phyloP scores from a whole-genome alignment of 2,888 invertebrate genomes.

The Lycophotia porphyrea region DNA sequence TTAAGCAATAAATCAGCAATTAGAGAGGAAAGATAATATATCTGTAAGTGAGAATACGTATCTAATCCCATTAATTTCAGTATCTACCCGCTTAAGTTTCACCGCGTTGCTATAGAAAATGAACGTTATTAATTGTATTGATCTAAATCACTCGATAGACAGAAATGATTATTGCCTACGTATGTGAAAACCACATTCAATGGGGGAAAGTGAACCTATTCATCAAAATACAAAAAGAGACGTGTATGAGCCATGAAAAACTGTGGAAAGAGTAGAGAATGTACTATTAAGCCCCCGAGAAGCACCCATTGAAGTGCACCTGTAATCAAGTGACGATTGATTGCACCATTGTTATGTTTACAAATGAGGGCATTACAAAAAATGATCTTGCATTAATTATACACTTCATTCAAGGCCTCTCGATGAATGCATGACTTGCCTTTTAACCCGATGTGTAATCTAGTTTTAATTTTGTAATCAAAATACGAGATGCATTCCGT shows the following conservation, averaged over 20 bases:
- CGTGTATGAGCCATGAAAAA: conserved; percentile 65
- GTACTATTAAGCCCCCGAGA: conserved; percentile 33
- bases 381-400: conserved; percentile 61
- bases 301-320: conserved; percentile 54
- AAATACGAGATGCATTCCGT: conserved; percentile 63
- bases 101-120: conserved; percentile 45
- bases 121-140: conserved; percentile 59
- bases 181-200: conserved; percentile 67
- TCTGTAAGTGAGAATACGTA: conserved; percentile 52
- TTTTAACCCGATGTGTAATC: conserved; percentile 64
- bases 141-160: conserved; percentile 51
- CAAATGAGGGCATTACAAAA: conserved; percentile 57
- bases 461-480: conserved; percentile 65
- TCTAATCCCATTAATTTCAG: conserved; percentile 56
- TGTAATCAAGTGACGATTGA: conserved; percentile 58
- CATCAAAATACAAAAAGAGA: conserved; percentile 65
- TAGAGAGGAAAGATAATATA: conserved; percentile 44
- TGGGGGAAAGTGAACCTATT: conserved; percentile 72
- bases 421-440: conserved; percentile 62
- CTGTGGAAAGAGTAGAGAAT: conserved; percentile 65
- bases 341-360: conserved; percentile 61
- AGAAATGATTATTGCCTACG: conserved; percentile 42
- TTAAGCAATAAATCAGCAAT: conserved; percentile 47
- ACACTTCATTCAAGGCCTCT: conserved; percentile 60
- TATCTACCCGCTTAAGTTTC: conserved; percentile 45